phyloP scores from a whole-genome alignment of 2,888 invertebrate species.

The Lymantria dispar region DNA sequence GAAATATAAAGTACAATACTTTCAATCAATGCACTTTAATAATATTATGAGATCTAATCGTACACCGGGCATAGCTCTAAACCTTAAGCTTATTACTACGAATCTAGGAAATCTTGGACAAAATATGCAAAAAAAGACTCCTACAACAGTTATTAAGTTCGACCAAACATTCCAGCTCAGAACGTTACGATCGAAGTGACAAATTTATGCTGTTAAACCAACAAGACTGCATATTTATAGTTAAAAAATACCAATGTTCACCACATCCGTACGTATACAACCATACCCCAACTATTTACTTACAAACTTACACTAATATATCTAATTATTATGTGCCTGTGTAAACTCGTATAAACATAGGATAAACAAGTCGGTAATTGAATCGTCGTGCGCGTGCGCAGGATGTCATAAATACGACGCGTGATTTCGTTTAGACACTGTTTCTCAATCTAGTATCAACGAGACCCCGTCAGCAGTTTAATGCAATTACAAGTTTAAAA shows the following conservation, averaged over 20 bases:
- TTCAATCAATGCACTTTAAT: no score
- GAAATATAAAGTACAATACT: no score
- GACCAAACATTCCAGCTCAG: no score
- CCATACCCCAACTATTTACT: constrained; percentile 2
- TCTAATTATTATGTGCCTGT: constrained; percentile 39
- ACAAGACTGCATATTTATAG: background rate
- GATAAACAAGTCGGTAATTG: constrained; percentile 49
- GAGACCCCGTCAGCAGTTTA: background rate
- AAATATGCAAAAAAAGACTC: no score
- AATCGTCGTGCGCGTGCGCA: constrained; percentile 34
- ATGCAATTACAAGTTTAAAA: no score
- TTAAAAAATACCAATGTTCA: background rate
- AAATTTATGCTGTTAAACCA: no score
- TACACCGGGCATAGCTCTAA: no score
- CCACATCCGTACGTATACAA: background rate
- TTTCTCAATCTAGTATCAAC: constrained; percentile 16
- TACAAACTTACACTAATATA: constrained; percentile 15
- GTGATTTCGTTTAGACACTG: background rate
- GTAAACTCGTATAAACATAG: constrained; percentile 43
- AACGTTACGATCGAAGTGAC: no score
- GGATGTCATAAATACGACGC: constrained; percentile 43
- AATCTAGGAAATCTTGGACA: no score
- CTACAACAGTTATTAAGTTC: no score
- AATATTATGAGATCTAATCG: no score
- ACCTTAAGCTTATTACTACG: no score